Base-by-base conservation (phyloP, 2,113 vertebrate genomes). In the Callorhinus ursinus region DNA sequence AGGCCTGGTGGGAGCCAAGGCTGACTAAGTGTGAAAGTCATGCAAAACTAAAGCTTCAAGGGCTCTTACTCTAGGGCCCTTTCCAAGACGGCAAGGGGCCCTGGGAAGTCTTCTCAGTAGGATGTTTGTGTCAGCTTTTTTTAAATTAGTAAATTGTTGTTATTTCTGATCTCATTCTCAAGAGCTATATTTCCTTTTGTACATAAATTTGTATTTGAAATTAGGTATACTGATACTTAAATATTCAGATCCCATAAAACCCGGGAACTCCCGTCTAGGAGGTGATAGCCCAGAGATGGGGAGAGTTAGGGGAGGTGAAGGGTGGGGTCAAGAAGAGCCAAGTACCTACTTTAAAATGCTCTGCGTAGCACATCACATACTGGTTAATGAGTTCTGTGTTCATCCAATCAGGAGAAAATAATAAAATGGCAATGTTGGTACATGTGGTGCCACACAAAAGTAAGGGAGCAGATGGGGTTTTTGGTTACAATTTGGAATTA, bases 401-500 rank as follows among this genome's bases (percentile, higher is more conserved):
- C 51, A 80, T 84, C 18, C 19, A 74, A 9, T 74, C 55, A 61
- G 39, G 42, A 88, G 55, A 74, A 93, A 90, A 90, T 36, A 24
- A 65, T 18, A 84, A 59, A 39, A 67, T 24, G 42, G 49, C 42
- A 72, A 31, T 67, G n/a, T 61, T 21, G 55, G 74, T 49, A 49
- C 86, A 72, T 19, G 11, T 7, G 14, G 0, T 42, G 5, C 42
- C 87, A 42, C 0, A 57, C 22, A 69, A 72, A 91, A 82, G 14
- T 28, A 42, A 92, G 7, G 24, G 18, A 87, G 16, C 80, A 92
- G 59, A 87, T 96, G 55, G 79, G 7, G 18, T 57, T 96, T 95
- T 92, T 80, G n/a, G 42, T 80, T 87, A 81, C 69, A 90, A 49
- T 84, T 95, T 92, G 33, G 53, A 96, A 65, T 91, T 69, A 90